phyloP scores from a whole-genome alignment of 2,888 invertebrate species.

The Muscina levida region DNA sequence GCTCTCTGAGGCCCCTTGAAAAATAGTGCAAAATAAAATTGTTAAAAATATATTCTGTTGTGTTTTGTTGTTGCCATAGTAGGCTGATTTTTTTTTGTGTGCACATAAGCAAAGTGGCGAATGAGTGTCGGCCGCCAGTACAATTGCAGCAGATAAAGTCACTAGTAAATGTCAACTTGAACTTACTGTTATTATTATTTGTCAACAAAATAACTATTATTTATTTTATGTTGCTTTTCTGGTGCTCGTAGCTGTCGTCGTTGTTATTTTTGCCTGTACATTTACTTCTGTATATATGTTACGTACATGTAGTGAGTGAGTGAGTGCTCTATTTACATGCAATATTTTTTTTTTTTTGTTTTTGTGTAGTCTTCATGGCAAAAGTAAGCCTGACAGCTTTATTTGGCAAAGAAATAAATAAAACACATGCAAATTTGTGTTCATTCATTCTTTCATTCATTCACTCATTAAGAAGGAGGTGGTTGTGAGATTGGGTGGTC shows the following conservation, averaged over 20 bases:
- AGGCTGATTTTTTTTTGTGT: no score
- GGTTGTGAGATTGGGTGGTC: no score
- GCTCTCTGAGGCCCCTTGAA: not conserved
- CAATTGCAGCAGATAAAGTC: not conserved
- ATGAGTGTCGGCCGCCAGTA: constrained; percentile 13
- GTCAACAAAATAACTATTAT: constrained; percentile 46
- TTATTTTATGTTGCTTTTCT: constrained; percentile 40
- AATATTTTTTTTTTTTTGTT: not conserved
- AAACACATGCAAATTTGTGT: not conserved
- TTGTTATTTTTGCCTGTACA: no score
- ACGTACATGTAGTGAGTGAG: no score
- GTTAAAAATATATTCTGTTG: constrained; percentile 7
- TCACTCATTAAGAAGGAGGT: no score
- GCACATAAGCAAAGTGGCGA: no score
- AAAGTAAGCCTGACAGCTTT: constrained; percentile 35
- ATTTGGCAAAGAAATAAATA: constrained; percentile 28
- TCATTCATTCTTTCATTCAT: no score
- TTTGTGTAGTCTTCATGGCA: not conserved
- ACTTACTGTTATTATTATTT: constrained; percentile 38
- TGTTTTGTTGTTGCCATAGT: no score
- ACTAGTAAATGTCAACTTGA: constrained; percentile 61
- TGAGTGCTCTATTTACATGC: no score
- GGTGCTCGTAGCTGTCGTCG: no score
- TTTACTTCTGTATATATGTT: no score
- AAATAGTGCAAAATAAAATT: constrained; percentile 19